Conservation (phyloP, 2,797 vertebrate species). For the Synanceia verrucosa region DNA sequence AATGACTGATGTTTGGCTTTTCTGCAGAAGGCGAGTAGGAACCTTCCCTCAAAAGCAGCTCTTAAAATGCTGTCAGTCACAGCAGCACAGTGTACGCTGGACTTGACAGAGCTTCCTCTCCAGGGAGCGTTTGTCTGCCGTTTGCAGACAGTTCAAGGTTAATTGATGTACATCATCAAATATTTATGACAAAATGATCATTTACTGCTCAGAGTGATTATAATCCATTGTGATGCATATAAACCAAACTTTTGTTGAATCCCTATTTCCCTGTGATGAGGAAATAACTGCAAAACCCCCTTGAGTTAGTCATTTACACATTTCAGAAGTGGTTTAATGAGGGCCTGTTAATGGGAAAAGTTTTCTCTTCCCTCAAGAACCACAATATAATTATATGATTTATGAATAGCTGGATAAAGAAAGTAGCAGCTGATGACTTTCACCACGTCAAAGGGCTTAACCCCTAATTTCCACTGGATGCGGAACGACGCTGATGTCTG, state of each 20-base stretch:
- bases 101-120: slow-evolving; percentile 51
- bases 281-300: slow-evolving; percentile 34
- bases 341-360: slow-evolving; percentile 56
- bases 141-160: slow-evolving; percentile 77
- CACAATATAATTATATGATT: slow-evolving; percentile 72
- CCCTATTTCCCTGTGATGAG: slow-evolving; percentile 8
- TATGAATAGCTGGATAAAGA: slow-evolving; percentile 62
- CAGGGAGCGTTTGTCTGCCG: slow-evolving; percentile 62
- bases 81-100: slow-evolving; percentile 20
- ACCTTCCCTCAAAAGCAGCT: slow-evolving; percentile 47
- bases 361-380: slow-evolving; percentile 59
- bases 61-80: slow-evolving; percentile 69
- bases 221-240: slow-evolving; percentile 12
- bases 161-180: slow-evolving; percentile 78
- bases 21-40: slow-evolving; percentile 36
- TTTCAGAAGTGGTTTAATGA: slow-evolving; percentile 73
- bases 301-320: slow-evolving; percentile 62
- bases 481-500: no score
- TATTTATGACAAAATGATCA: slow-evolving; percentile 73
- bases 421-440: slow-evolving; percentile 22
- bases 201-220: slow-evolving; percentile 37
- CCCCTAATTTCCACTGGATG: no score
- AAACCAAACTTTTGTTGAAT: slow-evolving; percentile 30
- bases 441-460: slow-evolving; percentile 34
- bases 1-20: slow-evolving; percentile 46